A percentile compares a stretch with the other conserved stretches of the same genome.
Conservation (phyloP, 2,888 invertebrate genomes). For the Linyphia triangularis region DNA sequence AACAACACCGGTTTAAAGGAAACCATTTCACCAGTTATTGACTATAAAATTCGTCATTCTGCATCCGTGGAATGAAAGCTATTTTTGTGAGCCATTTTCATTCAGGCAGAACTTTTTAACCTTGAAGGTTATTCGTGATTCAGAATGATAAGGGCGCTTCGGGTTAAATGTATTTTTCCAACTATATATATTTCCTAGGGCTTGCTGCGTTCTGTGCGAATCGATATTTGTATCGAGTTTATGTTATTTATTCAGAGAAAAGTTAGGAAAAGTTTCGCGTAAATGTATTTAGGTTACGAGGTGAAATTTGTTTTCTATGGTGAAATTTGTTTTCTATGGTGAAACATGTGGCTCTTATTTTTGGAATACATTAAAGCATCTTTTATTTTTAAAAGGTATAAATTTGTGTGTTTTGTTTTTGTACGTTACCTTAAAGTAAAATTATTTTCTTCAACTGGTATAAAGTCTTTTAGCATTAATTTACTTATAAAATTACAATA, state of each 20-base stretch:
- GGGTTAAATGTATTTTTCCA: not conserved
- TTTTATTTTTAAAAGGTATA: no score
- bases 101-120: not conserved
- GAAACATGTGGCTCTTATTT: not conserved
- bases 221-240: not conserved
- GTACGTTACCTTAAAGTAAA: no score
- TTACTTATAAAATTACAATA: no score
- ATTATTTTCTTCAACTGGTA: no score
- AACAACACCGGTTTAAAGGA: not conserved
- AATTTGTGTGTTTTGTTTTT: no score
- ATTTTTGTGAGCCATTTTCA: not conserved
- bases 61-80: not conserved
- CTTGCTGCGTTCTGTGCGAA: not conserved
- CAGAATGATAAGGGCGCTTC: not conserved
- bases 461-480: no score
- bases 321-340: not conserved
- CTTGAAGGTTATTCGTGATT: not conserved
- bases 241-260: not conserved
- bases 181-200: not conserved
- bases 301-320: not conserved
- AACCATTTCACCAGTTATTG: constrained; percentile 27
- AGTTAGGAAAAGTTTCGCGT: not conserved
- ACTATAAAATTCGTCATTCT: not conserved
- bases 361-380: not conserved
- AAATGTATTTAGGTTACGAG: not conserved